Evolutionary conservation across 2,888 invertebrate genomes (phyloP), one percentile per base, ranked within the genome.

Genomic region (Allygus modestus): DNA sequence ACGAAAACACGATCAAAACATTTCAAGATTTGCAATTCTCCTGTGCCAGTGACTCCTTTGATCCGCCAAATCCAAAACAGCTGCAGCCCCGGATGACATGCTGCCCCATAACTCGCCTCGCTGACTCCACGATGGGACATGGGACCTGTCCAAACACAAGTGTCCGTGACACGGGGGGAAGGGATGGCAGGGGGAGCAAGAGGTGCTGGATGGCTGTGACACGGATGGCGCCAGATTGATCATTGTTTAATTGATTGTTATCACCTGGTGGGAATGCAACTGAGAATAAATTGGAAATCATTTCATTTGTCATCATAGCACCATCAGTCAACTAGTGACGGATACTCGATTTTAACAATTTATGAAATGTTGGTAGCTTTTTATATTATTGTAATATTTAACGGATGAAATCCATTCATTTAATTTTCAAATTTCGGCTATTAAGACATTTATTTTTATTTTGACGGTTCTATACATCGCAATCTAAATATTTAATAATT

Each of bases 111-210:
- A 12, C 20, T 11, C 20, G 58, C 23, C 37, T 58, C 23, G 12
- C 2, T 9, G 23, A 58, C 58, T 2, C 5, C 58, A 37, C 37
- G 9, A 4, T 23, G 20, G 9, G 20, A 7, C 58, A 58, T 23
- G 23, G 58, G 20, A 58, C 58, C 58, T 58, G 58, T 23, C 58
- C 58, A 58, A 58, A 58, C 58, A 58, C 58, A 58, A n/a, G 58
- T 58, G 58, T 58, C 37, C 11, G 20, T 4, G 61, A 26, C 15
- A 31, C 58, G 61, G 46, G 28, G 46, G 43, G 37, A 9, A 9
- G 37, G 37, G 37, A 37, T 4, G 37, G 37, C 5, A 4, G 37
- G 9, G 37, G 37, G 37, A n/a, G n/a, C n/a, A n/a, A n/a, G n/a
- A 33, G 58, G 58, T 12, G 58, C 37, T 23, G 58, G 31, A 4